Evolutionary conservation across 2,113 vertebrate species (phyloP), one percentile per base, ranked within the genome.

Genomic region (Corythaeola cristata): DNA sequence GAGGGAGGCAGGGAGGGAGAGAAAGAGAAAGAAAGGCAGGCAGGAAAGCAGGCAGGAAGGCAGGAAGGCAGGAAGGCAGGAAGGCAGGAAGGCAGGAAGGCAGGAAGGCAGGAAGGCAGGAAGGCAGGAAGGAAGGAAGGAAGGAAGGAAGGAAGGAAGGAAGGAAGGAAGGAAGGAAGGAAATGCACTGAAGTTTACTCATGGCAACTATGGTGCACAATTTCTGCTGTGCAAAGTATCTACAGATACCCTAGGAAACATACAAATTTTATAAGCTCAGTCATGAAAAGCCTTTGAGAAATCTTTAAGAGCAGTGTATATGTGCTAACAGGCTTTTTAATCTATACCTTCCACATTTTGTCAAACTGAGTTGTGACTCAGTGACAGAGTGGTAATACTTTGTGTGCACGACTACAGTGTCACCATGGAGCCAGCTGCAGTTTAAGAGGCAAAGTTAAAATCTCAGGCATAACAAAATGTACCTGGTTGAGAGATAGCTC

Each of bases 1-100:
- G 2, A 44, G 15, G 12, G 1, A 16, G 20, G 23, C 2, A 11
- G 14, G 2, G 1, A 13, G 8, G 5, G 0, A 20, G 5, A 16
- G 4, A 33, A 24, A 6, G 2, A n/a, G 17, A 8, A 1, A 5
- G 10, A 3, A 4, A 45, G 23, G 9, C 5, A 16, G 26, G n/a
- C 5, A 39, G 9, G 17, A 2, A 7, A 15, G 4, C 8, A 37
- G 15, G 17, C 2, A 13, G 5, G 17, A 13, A 7, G 12, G 16
- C 11, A 18, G 15, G 49, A 6, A 18, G 20, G 15, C 5, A 15
- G 15, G 32, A 18, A 16, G 12, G 13, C 12, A 4, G 24, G 12
- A 17, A 35, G n/a, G 53, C 10, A 19, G 21, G 59, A 19, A 28
- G 35, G 28, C 10, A 23, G 11, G 45, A 13, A 32, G 16, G 33